Conservation (phyloP, 2,888 invertebrate genomes). For the Synanthedon vespiformis region DNA sequence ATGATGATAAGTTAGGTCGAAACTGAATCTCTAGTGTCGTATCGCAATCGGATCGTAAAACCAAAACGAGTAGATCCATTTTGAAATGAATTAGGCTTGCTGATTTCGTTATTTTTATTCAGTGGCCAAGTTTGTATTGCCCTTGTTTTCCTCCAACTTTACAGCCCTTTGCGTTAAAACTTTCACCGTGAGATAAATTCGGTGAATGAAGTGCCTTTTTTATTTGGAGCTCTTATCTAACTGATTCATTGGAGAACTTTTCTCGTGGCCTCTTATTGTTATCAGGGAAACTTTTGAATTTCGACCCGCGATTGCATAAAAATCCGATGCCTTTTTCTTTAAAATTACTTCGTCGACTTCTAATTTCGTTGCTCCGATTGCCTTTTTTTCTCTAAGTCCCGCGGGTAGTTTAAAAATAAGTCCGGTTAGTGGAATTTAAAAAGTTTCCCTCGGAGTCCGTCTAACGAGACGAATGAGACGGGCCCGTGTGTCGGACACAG, state of each 20-base stretch:
- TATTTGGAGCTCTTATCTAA: slow-evolving; percentile 45
- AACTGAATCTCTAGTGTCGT: too few species aligned
- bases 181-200: slow-evolving; percentile 36
- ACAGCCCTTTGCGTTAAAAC: slow-evolving; percentile 12
- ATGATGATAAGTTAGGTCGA: too few species aligned
- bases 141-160: slow-evolving; percentile 33
- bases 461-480: not conserved
- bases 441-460: slow-evolving; percentile 1
- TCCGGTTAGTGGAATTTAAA: not conserved
- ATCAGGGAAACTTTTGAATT: slow-evolving; percentile 18
- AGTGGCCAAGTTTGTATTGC: slow-evolving; percentile 56
- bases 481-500: slow-evolving; percentile 40
- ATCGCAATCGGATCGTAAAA: slow-evolving; percentile 12
- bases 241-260: slow-evolving; percentile 56
- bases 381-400: not conserved
- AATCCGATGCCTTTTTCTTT: not conserved
- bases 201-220: slow-evolving; percentile 25
- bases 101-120: slow-evolving; percentile 59
- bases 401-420: not conserved
- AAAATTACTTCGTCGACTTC: not conserved
- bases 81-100: slow-evolving; percentile 44
- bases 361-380: not conserved
- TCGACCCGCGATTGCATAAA: not conserved
- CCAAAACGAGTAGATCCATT: slow-evolving; percentile 23
- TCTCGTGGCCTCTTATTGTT: slow-evolving; percentile 23